A percentile compares a stretch with the other conserved stretches of the same genome.
These are phyloP conservation scores for Melanargia galathea DNA, from an alignment of 2,888 invertebrate genomes.

Conservation along the genomic window DNA sequence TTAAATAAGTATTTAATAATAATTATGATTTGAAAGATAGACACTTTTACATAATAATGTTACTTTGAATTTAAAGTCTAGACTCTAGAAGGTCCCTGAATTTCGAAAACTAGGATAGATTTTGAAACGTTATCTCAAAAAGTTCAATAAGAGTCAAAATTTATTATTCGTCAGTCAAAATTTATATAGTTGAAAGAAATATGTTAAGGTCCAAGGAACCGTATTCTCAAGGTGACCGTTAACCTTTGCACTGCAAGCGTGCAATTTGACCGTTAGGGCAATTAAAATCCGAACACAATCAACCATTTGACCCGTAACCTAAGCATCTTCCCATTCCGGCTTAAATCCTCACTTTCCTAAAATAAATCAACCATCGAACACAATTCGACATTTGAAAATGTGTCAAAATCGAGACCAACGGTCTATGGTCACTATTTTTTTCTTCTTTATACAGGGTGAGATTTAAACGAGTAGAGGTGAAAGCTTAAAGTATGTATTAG, in stretches of 20 bases:
- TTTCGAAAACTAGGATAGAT: neutral
- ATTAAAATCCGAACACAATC: constrained; percentile 62
- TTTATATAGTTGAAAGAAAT: neutral
- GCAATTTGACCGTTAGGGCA: constrained; percentile 73
- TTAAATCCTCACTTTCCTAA: constrained; percentile 53
- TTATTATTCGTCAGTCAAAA: neutral
- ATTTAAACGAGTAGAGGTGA: neutral
- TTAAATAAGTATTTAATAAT: too few relatives aligned
- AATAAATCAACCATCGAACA: constrained; percentile 78
- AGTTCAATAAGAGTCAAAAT: neutral
- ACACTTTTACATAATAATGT: too few relatives aligned
- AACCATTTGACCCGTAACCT: constrained; percentile 73
- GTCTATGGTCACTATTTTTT: constrained; percentile 44
- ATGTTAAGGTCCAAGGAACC: neutral
- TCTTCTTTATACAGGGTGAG: neutral
- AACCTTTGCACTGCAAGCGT: constrained; percentile 68
- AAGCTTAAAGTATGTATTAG: neutral
- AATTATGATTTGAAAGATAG: too few relatives aligned
- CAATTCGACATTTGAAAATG: constrained; percentile 71
- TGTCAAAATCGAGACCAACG: constrained; percentile 75
- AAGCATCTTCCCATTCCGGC: constrained; percentile 60
- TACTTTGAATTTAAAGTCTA: neutral
- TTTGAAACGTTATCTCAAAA: neutral
- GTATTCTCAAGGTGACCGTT: constrained; percentile 53
- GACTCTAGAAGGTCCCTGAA: neutral